A percentile compares a stretch with the other conserved stretches of the same genome.
Evolutionary conservation across 1,140 invertebrate species (phyloP).

Genomic region (Cryptotermes secundus): DNA sequence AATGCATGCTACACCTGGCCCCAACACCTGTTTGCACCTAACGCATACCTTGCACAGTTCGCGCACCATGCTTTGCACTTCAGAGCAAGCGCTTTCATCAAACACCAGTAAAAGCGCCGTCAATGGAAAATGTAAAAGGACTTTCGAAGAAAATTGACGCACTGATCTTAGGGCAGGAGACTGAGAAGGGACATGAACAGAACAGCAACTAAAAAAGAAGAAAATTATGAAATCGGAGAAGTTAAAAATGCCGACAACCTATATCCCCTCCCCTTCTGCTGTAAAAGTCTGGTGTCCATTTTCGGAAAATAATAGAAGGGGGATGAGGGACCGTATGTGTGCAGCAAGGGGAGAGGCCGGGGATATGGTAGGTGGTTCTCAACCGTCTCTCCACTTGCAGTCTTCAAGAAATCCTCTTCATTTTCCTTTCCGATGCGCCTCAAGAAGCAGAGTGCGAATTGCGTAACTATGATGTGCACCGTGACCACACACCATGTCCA

Average conservation of each 20-base stretch:
- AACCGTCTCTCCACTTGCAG: neutral
- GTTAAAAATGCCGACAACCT: neutral
- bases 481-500: neutral
- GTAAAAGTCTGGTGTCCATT: neutral
- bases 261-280: too few species aligned
- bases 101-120: too few species aligned
- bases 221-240: neutral
- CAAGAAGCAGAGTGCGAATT: neutral
- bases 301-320: neutral
- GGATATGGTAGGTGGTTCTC: constrained; percentile 7
- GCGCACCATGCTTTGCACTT: too few species aligned
- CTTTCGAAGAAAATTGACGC: too few species aligned
- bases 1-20: too few species aligned
- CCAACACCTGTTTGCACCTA: too few species aligned
- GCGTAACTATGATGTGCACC: neutral
- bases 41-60: too few species aligned
- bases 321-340: neutral
- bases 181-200: neutral
- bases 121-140: too few species aligned
- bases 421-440: neutral
- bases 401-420: neutral
- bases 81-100: too few species aligned
- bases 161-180: neutral
- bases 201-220: neutral
- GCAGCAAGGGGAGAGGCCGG: neutral